Percentiles rank a stretch among this genome's conserved stretches.
Evolutionary conservation across 1,140 invertebrate species (phyloP).

Genomic region (fruit fly (Drosophila melanogaster)): Release_6_plus_ISO1_MT NT_037436.4:9642501-9643000

Average conservation of each 20-base stretch:
- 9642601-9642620: slow-evolving; percentile 94
- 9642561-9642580: slow-evolving; percentile 3
- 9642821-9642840: slow-evolving; percentile 95
- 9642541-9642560: too few relatives aligned
- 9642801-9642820: slow-evolving; percentile 80
- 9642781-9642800: not conserved
- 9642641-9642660: slow-evolving; percentile 98
- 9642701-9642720: slow-evolving; percentile 96
- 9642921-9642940: slow-evolving; percentile 97
- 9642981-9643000: not conserved
- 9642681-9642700: slow-evolving; percentile 98
- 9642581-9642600: slow-evolving; percentile 91
- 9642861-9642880: slow-evolving; percentile 98
- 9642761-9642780: slow-evolving; percentile 10
- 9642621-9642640: slow-evolving; percentile 98
- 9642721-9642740: slow-evolving; percentile 94
- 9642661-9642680: slow-evolving; percentile 96
- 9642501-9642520: slow-evolving; percentile 76
- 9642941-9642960: slow-evolving; percentile 98
- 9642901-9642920: slow-evolving; percentile 96
- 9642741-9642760: slow-evolving; percentile 97
- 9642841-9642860: slow-evolving; percentile 97
- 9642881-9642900: slow-evolving; percentile 99
- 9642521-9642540: not conserved
- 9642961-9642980: slow-evolving; percentile 11